Evolutionary conservation across 2,113 vertebrate species (phyloP).

Genomic region (Thamnaconus septentrionalis): DNA sequence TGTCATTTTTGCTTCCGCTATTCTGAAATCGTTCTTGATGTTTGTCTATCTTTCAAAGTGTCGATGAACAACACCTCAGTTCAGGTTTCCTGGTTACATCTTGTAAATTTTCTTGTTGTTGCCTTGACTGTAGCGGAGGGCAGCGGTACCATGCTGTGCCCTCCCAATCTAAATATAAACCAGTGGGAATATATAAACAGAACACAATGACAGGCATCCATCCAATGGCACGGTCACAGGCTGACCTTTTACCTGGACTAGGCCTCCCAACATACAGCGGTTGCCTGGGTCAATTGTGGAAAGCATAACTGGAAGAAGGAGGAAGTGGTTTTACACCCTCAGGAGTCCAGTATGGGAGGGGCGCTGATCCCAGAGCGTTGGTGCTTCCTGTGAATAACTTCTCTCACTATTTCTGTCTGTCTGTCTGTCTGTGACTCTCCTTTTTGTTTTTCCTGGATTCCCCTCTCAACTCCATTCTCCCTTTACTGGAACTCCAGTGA

Average conservation of each 20-base stretch:
- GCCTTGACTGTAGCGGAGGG: slow-evolving; percentile 23
- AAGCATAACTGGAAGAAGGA: slow-evolving; percentile 28
- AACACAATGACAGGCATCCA: slow-evolving; percentile 40
- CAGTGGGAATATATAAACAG: slow-evolving; percentile 50
- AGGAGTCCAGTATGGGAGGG: slow-evolving; percentile 11
- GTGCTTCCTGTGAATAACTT: slow-evolving; percentile 31
- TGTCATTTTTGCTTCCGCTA: no score
- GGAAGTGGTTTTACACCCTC: slow-evolving; percentile 42
- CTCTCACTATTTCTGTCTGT: slow-evolving; percentile 36
- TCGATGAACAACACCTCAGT: no score
- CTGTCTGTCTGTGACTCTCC: slow-evolving; percentile 9
- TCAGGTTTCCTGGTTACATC: slow-evolving; percentile 19
- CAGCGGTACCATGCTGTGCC: slow-evolving; percentile 13
- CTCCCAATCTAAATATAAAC: slow-evolving; percentile 60
- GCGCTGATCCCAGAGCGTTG: background rate
- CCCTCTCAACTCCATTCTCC: slow-evolving; percentile 7
- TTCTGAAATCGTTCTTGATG: no score
- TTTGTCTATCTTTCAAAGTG: no score
- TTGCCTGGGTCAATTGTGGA: slow-evolving; percentile 7
- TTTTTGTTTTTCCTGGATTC: background rate
- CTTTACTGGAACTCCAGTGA: slow-evolving; percentile 27
- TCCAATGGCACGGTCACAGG: slow-evolving; percentile 32
- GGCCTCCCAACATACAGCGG: slow-evolving; percentile 2
- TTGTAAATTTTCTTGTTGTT: slow-evolving; percentile 13
- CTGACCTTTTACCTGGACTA: slow-evolving; percentile 54